Conservation (phyloP, 2,888 invertebrate genomes). For the Graphium colonna region DNA sequence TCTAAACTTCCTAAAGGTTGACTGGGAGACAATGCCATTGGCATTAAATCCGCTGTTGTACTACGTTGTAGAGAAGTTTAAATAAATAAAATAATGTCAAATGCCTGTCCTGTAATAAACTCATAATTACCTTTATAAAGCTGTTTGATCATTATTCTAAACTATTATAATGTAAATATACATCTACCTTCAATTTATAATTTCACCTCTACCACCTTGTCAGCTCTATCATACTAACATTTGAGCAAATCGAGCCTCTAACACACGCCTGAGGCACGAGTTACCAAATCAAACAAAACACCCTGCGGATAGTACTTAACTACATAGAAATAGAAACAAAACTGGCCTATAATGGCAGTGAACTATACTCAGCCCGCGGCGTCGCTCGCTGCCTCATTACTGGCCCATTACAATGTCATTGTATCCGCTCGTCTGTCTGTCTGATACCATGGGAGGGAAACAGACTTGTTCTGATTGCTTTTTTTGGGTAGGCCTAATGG, state of each 20-base stretch:
- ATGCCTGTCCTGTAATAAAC: too few relatives aligned
- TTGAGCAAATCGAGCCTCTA: background rate
- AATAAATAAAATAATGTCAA: too few relatives aligned
- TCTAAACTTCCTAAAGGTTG: too few relatives aligned
- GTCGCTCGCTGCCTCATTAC: conserved; percentile 37
- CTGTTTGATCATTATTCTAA: too few relatives aligned
- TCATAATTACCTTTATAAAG: too few relatives aligned
- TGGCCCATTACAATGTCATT: conserved; percentile 41
- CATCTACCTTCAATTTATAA: background rate
- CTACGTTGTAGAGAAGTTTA: too few relatives aligned
- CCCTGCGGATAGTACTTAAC: conserved; percentile 12
- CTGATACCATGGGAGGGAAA: conserved; percentile 5
- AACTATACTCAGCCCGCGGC: conserved; percentile 31
- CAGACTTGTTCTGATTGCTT: conserved; percentile 13
- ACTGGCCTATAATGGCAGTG: conserved; percentile 20
- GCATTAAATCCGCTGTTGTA: too few relatives aligned
- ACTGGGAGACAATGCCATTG: too few relatives aligned
- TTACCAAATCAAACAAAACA: conserved; percentile 16
- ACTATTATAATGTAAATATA: too few relatives aligned
- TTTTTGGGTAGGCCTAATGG: conserved; percentile 1
- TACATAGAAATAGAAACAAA: conserved; percentile 17
- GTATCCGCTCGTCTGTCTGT: conserved; percentile 33
- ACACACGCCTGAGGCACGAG: conserved; percentile 1
- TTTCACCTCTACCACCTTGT: background rate
- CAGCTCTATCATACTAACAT: background rate